Evolutionary conservation across 2,888 invertebrate genomes (phyloP).

Genomic region (Toxonevra muliebris): DNA sequence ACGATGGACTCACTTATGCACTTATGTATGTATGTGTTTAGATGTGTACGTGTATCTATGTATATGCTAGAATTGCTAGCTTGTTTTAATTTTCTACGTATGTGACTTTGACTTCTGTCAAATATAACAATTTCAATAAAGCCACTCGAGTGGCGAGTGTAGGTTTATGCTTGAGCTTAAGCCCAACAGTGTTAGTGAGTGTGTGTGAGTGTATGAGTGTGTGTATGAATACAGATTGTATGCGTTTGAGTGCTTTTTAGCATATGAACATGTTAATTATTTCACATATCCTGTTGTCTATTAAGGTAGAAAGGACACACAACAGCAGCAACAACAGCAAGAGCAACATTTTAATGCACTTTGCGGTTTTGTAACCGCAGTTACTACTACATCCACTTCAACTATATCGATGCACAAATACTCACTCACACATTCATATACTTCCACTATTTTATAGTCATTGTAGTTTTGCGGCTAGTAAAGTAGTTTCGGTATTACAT

Average conservation of each 20-base stretch:
- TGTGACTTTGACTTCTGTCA: constrained; percentile 39
- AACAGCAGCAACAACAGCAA: constrained; percentile 5
- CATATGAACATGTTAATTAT: constrained; percentile 51
- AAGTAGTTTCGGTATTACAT: too few species aligned
- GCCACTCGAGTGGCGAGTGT: constrained; percentile 24
- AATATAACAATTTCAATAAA: constrained; percentile 37
- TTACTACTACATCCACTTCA: too few species aligned
- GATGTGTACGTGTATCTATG: not conserved
- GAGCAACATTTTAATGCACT: constrained; percentile 30
- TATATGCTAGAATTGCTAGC: constrained; percentile 12
- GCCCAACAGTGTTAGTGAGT: not conserved
- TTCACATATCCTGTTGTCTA: constrained; percentile 47
- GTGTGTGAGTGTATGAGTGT: not conserved
- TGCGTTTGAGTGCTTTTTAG: constrained; percentile 12
- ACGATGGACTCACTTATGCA: constrained; percentile 9
- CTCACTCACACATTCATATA: too few species aligned
- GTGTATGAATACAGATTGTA: not conserved
- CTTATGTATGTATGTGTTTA: constrained; percentile 11
- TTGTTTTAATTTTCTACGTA: too few species aligned
- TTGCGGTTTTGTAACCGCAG: constrained; percentile 36
- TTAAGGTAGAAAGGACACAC: not conserved
- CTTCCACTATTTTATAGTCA: too few species aligned
- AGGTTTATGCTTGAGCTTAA: constrained; percentile 5
- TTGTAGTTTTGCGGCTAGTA: too few species aligned
- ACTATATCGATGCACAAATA: too few species aligned